phyloP scores from a whole-genome alignment of 35 echinoderm and acorn worm species.

The Ophiothrix spiculata region DNA sequence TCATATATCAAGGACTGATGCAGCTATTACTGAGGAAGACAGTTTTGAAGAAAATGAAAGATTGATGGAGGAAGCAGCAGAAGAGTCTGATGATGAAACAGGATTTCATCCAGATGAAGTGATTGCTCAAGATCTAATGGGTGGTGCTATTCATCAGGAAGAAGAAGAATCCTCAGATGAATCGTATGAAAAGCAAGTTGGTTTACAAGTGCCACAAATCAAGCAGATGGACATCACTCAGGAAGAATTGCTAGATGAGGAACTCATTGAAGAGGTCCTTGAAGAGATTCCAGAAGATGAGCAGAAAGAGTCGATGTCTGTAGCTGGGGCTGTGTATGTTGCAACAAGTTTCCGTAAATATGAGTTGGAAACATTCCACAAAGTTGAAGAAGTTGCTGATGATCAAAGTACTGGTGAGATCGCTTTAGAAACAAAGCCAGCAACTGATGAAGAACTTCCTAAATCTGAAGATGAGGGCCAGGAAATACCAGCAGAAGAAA shows the following conservation, averaged over 20 bases:
- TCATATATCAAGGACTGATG: neutral
- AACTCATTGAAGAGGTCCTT: neutral
- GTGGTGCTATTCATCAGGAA: constrained; percentile 4
- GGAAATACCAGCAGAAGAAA: neutral
- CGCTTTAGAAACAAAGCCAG: neutral
- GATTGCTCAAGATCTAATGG: constrained; percentile 7
- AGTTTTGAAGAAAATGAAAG: constrained; percentile 22
- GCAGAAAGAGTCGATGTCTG: neutral
- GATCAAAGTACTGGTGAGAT: too few relatives aligned
- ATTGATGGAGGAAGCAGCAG: constrained; percentile 20
- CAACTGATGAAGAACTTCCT: neutral
- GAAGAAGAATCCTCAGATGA: neutral
- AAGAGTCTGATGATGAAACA: neutral
- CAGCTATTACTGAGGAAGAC: constrained; percentile 8
- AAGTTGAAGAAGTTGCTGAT: too few relatives aligned
- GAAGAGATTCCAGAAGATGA: neutral
- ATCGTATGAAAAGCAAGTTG: neutral
- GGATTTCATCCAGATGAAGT: constrained; percentile 7
- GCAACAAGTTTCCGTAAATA: neutral
- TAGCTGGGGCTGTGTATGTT: neutral
- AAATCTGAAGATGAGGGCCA: neutral
- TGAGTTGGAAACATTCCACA: too few relatives aligned
- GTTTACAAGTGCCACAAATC: neutral
- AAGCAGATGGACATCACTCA: neutral
- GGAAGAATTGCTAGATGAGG: neutral